Base-by-base conservation (phyloP, 2,888 invertebrate genomes). In the Belgica antarctica region DNA sequence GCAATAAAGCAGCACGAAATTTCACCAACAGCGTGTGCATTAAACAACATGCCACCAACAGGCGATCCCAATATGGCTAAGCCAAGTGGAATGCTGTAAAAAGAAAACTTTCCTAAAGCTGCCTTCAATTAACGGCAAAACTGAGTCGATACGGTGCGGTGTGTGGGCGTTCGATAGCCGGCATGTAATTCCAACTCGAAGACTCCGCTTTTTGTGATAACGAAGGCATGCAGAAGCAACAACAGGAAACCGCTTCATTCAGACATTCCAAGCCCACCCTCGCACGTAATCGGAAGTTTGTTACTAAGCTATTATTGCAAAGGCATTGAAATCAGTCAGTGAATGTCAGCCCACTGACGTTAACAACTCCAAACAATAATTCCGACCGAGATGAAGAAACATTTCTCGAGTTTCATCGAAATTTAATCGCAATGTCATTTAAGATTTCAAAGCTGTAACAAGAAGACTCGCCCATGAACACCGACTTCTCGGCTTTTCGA, bases 1-100 rank as follows among this genome's bases (percentile, higher is more conserved):
- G 52, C 52, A 52, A 52, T 22, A 52, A n/a, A 52, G 52, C 52
- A 52, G 52, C 52, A 52, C n/a, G 15, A 41, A 52, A 52, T 52
- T 52, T 52, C 52, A 22, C 22, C 17, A 31, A 31, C n/a, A 31
- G 52, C 5, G 22, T 22, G 52, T 2, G 52, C 17, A 52, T 22
- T 52, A 52, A 52, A 46, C 17, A 52, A 2, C 52, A 31, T 12
- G 52, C 52, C 22, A 52, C 22, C 7, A 52, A 22, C 8, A 52
- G 22, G 22, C 22, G 52, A 52, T 52, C 52, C 22, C 17, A 52
- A 52, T 52, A 52, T 52, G 52, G 52, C 22, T 19, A 52, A 8
- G 52, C 22, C 19, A 52, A 52, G 17, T 22, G 52, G 22, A 52
- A 52, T n/a, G 52, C 22, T n/a, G 41, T n/a, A 10, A 31, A 31